Percentiles rank a stretch among this genome's conserved stretches.
phyloP scores from a whole-genome alignment of 2,113 vertebrate genomes.

The Cinclus cinclus region DNA sequence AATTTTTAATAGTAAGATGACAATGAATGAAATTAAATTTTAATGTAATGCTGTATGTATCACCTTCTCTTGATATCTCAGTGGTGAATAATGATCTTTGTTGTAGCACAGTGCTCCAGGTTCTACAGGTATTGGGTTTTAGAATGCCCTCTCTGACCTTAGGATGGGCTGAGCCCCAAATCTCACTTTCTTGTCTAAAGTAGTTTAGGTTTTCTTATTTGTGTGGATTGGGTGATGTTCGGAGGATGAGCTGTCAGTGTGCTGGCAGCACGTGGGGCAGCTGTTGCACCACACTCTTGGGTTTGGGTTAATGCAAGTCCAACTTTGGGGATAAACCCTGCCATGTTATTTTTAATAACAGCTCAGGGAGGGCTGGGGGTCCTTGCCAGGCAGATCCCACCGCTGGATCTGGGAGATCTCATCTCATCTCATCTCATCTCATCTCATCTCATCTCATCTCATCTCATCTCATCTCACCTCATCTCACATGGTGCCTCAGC shows the following conservation, averaged over 20 bases:
- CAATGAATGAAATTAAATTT: slow-evolving; percentile 41
- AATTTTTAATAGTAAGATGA: slow-evolving; percentile 58
- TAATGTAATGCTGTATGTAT: neutral
- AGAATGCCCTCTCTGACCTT: neutral
- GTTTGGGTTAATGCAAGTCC: neutral
- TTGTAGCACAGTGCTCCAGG: neutral
- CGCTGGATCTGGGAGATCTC: neutral
- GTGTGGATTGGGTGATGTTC: rapidly evolving
- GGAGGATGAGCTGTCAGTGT: rapidly evolving
- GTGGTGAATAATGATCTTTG: neutral
- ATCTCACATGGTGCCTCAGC: neutral
- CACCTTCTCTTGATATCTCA: neutral
- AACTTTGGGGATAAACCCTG: rapidly evolving
- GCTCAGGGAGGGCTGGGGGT: neutral
- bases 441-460: too few relatives aligned
- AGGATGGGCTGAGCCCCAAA: neutral
- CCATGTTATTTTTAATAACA: rapidly evolving
- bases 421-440: too few relatives aligned
- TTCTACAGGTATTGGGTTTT: rapidly evolving
- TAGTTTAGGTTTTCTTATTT: neutral
- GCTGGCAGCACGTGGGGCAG: rapidly evolving
- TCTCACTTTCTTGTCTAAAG: neutral
- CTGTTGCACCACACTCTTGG: rapidly evolving
- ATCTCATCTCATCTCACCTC: too few relatives aligned
- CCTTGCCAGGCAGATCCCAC: neutral